These are phyloP conservation scores for Siniperca chuatsi DNA, from an alignment of 2,113 vertebrate genomes.

Conservation along the genomic window DNA sequence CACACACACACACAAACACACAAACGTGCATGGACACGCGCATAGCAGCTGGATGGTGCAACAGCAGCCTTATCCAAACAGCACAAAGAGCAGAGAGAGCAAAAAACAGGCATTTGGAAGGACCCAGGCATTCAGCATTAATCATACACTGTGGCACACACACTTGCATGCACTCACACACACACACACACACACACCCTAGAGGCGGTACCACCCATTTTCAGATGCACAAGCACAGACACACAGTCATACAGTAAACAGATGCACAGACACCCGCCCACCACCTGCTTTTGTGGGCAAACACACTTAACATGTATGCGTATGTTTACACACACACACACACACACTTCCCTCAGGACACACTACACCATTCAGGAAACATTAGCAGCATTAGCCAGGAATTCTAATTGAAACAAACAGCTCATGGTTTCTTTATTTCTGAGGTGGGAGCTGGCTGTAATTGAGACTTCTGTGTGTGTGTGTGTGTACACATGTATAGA, in stretches of 20 bases:
- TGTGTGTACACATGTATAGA: conserved; percentile 16
- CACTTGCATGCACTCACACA: background rate
- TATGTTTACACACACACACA: conserved; percentile 18
- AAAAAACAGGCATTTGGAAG: conserved; percentile 41
- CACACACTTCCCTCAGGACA: conserved; percentile 55
- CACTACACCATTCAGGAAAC: conserved; percentile 74
- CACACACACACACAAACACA: background rate
- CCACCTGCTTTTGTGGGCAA: conserved; percentile 68
- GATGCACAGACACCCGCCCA: conserved; percentile 42
- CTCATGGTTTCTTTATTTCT: conserved; percentile 74
- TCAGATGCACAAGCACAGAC: conserved; percentile 58
- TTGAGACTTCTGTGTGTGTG: conserved; percentile 56
- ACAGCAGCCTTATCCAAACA: conserved; percentile 61
- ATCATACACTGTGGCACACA: conserved; percentile 59
- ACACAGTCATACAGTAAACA: conserved; percentile 65
- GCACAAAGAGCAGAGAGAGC: conserved; percentile 42
- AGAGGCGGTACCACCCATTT: conserved; percentile 48
- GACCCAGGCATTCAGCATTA: conserved; percentile 64
- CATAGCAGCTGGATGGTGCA: conserved; percentile 48
- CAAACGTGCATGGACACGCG: conserved; percentile 21
- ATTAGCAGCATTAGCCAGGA: conserved; percentile 81
- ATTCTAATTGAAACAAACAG: conserved; percentile 83
- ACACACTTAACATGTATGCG: conserved; percentile 30
- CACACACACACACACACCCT: conserved; percentile 23
- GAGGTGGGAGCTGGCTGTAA: conserved; percentile 62